Evolutionary conservation across 2,888 invertebrate genomes (phyloP).

Genomic region (Balanococcus diminutus): DNA sequence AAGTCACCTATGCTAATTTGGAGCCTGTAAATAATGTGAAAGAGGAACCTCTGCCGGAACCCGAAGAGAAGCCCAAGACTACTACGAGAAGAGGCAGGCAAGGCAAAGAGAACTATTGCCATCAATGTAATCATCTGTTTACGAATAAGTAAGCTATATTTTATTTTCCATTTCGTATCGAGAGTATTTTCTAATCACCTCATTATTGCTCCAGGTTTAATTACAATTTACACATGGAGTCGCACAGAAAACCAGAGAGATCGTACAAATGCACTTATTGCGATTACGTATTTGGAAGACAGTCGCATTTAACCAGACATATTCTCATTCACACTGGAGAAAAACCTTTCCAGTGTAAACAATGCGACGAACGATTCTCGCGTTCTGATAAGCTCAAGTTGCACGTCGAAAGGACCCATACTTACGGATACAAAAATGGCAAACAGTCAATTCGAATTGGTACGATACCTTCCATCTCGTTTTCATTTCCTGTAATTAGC

Average conservation of each 20-base stretch:
- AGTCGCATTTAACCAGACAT: conserved; percentile 51
- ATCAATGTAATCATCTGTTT: conserved; percentile 37
- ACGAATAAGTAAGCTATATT: conserved; percentile 36
- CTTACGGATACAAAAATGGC: background rate
- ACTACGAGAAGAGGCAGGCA: background rate
- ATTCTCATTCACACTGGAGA: conserved; percentile 52
- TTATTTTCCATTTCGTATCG: background rate
- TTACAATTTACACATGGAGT: conserved; percentile 46
- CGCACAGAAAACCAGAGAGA: conserved; percentile 35
- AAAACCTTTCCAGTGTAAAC: conserved; percentile 43
- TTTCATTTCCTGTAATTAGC: background rate
- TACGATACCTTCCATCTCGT: background rate
- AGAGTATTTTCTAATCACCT: background rate
- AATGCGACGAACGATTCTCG: conserved; percentile 42
- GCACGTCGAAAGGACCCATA: background rate
- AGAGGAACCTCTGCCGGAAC: too few species aligned
- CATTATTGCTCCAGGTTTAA: conserved; percentile 26
- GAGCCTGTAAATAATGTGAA: background rate
- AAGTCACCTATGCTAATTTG: conserved; percentile 41
- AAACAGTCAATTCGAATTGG: background rate
- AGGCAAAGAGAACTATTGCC: conserved; percentile 44
- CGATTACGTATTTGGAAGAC: conserved; percentile 43
- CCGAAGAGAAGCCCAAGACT: background rate
- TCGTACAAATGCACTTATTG: conserved; percentile 39
- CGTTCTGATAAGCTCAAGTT: conserved; percentile 47